These are phyloP conservation scores for Vesta saturnalis DNA, from an alignment of 2,888 invertebrate genomes.

Conservation along the genomic window DNA sequence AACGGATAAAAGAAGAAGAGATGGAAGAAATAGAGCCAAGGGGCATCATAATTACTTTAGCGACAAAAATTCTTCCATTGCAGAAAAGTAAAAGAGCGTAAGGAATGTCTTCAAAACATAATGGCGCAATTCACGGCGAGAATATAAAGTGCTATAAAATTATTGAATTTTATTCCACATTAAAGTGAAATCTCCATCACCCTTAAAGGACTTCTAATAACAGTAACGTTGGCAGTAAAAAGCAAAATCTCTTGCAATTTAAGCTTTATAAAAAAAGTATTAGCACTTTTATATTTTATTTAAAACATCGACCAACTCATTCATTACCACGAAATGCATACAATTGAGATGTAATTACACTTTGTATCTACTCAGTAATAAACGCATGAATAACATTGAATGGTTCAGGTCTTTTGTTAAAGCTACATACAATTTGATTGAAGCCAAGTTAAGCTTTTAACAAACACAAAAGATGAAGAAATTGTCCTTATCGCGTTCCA, in stretches of 20 bases:
- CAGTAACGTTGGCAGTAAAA: slow-evolving; percentile 27
- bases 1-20: slow-evolving; percentile 9
- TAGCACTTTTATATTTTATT: slow-evolving; percentile 3
- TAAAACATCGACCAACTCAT: not conserved
- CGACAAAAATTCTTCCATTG: slow-evolving; percentile 32
- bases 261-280: slow-evolving; percentile 14
- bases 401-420: slow-evolving; percentile 27
- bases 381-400: slow-evolving; percentile 35
- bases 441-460: slow-evolving; percentile 33
- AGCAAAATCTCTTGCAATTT: slow-evolving; percentile 26
- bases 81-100: slow-evolving; percentile 33
- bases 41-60: slow-evolving; percentile 34
- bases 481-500: slow-evolving; percentile 40
- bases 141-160: slow-evolving; percentile 61
- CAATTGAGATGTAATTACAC: slow-evolving; percentile 26
- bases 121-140: slow-evolving; percentile 57
- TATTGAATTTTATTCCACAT: slow-evolving; percentile 58
- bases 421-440: slow-evolving; percentile 28
- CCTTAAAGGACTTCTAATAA: slow-evolving; percentile 31
- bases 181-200: slow-evolving; percentile 45
- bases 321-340: slow-evolving; percentile 8
- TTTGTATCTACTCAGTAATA: slow-evolving; percentile 30
- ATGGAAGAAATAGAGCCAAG: slow-evolving; percentile 22
- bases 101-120: slow-evolving; percentile 56
- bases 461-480: slow-evolving; percentile 40